Conservation (phyloP, 2,888 invertebrate species). For the Dynastes tityus region DNA sequence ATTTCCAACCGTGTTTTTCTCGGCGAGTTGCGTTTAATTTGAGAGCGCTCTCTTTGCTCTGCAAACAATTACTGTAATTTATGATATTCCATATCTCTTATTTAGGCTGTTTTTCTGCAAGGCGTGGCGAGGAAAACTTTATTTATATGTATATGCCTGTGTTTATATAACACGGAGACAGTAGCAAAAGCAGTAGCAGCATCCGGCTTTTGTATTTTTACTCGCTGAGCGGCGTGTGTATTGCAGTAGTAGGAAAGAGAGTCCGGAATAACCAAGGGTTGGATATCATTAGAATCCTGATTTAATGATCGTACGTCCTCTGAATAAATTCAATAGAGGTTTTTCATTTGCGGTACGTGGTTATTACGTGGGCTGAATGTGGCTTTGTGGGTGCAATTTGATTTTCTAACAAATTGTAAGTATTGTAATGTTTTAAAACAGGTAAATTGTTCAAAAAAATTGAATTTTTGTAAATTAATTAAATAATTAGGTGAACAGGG, state of each 20-base stretch:
- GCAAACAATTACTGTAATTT: conserved; percentile 32
- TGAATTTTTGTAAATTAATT: too few relatives aligned
- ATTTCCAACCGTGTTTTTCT: neutral
- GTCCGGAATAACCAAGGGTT: neutral
- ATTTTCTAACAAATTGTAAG: too few relatives aligned
- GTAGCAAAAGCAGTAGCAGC: too few relatives aligned
- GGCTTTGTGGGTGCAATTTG: too few relatives aligned
- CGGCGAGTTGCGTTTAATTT: neutral
- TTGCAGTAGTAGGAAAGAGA: neutral
- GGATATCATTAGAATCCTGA: conserved; percentile 31
- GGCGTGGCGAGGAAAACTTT: neutral
- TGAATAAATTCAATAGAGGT: conserved; percentile 13
- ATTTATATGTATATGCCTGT: neutral
- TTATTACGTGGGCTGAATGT: too few relatives aligned
- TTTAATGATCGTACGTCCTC: conserved; percentile 1
- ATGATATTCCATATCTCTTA: conserved; percentile 29
- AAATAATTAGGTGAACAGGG: too few relatives aligned
- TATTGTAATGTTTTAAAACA: too few relatives aligned
- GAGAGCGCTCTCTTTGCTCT: conserved; percentile 17
- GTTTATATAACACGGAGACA: neutral
- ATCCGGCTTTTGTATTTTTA: conserved; percentile 22
- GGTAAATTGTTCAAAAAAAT: too few relatives aligned
- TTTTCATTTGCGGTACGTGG: neutral
- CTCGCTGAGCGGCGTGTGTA: neutral
- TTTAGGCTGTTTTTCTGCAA: neutral